Conservation (phyloP, 1,140 invertebrate species). For the Ceratina australensis region DNA sequence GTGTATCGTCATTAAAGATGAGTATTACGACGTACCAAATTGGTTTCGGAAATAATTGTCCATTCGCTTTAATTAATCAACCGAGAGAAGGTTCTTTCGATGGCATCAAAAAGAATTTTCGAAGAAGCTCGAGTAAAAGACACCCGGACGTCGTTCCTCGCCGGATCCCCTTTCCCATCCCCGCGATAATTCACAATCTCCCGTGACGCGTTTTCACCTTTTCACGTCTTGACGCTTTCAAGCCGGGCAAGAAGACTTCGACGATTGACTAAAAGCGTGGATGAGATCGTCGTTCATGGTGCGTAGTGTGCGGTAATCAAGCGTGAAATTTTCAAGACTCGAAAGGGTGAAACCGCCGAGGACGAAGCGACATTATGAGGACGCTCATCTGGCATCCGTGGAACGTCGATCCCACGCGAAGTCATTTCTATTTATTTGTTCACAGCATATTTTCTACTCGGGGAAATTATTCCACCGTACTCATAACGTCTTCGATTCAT, state of each 20-base stretch:
- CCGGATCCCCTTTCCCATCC: conserved; percentile 26
- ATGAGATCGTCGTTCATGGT: conserved; percentile 45
- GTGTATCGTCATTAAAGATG: no score
- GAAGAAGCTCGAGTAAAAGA: conserved; percentile 5
- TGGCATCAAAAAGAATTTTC: not conserved
- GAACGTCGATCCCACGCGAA: conserved; percentile 34
- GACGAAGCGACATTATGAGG: conserved; percentile 29
- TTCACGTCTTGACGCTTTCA: not conserved
- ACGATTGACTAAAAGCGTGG: conserved; percentile 39
- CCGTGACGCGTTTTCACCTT: not conserved
- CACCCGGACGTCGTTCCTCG: conserved; percentile 25
- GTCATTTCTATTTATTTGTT: conserved; percentile 39
- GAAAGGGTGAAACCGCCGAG: conserved; percentile 49
- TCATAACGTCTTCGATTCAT: not conserved
- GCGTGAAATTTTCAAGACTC: conserved; percentile 53
- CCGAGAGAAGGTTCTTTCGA: no score
- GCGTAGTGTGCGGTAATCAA: conserved; percentile 48
- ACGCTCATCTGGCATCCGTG: conserved; percentile 34
- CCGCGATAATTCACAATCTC: not conserved
- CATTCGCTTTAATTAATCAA: no score
- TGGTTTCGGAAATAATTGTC: no score
- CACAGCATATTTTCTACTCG: not conserved
- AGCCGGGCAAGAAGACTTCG: conserved; percentile 34
- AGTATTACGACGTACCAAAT: no score
- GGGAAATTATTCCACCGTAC: conserved; percentile 7